A percentile compares a stretch with the other conserved stretches of the same genome.
These are phyloP conservation scores for Chrysodeixis includens DNA, from an alignment of 2,888 invertebrate genomes.

Conservation along the genomic window DNA sequence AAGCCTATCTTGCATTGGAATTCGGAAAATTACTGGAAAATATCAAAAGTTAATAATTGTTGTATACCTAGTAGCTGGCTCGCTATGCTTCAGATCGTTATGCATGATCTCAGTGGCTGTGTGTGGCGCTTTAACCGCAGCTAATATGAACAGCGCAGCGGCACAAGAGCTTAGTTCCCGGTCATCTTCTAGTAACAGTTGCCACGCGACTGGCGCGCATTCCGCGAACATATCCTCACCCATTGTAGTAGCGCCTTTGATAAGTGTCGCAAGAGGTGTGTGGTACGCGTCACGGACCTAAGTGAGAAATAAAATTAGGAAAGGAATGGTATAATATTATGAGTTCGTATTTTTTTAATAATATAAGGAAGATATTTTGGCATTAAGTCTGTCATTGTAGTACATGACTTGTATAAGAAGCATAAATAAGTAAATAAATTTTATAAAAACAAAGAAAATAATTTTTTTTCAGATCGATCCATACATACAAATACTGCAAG, in stretches of 20 bases:
- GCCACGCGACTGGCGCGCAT: slow-evolving; percentile 98
- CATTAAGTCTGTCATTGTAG: no score
- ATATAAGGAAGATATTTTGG: background rate
- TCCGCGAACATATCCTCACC: slow-evolving; percentile 96
- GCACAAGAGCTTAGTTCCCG: slow-evolving; percentile 95
- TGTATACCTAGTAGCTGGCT: slow-evolving; percentile 93
- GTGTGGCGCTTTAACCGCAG: slow-evolving; percentile 97
- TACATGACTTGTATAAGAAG: no score
- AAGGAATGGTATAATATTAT: background rate
- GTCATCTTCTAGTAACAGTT: slow-evolving; percentile 97
- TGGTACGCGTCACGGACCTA: slow-evolving; percentile 97
- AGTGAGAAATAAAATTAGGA: slow-evolving; percentile 26
- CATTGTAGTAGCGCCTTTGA: slow-evolving; percentile 97
- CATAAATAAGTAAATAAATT: no score
- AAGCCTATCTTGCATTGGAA: no score
- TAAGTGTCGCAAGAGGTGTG: slow-evolving; percentile 94
- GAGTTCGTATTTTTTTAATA: background rate
- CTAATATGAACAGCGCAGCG: slow-evolving; percentile 97
- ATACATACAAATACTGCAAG: no score
- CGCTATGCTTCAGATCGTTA: slow-evolving; percentile 94
- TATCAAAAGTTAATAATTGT: background rate
- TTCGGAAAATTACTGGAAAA: no score
- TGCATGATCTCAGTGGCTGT: slow-evolving; percentile 97
- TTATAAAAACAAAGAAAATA: no score
- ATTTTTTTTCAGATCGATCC: no score